Evolutionary conservation across 2,113 vertebrate species (phyloP).

Genomic region (Cepphus grylle): DNA sequence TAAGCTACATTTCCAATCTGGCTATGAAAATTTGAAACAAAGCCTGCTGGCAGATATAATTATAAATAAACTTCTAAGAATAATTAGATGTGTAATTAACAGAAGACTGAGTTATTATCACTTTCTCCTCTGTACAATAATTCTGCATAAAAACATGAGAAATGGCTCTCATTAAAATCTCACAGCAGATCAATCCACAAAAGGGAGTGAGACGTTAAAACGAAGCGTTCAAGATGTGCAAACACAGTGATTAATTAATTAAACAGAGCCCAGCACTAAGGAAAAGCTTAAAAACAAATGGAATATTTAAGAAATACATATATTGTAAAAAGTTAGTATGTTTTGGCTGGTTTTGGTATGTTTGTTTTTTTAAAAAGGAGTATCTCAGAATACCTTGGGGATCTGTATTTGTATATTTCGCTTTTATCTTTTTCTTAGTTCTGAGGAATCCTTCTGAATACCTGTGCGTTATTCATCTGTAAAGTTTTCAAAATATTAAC

Average conservation of each 20-base stretch:
- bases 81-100: slow-evolving; percentile 66
- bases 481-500: not conserved
- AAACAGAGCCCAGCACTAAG: not conserved
- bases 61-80: slow-evolving; percentile 62
- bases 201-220: not conserved
- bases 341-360: not conserved
- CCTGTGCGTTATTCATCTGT: not conserved
- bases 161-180: slow-evolving; percentile 50
- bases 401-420: not conserved
- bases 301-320: not conserved
- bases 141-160: slow-evolving; percentile 23
- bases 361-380: not conserved
- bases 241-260: not conserved
- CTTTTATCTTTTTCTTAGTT: not conserved
- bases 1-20: slow-evolving; percentile 31
- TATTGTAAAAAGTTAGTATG: not conserved
- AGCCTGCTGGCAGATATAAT: slow-evolving; percentile 15
- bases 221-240: not conserved
- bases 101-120: slow-evolving; percentile 37
- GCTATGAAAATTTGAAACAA: slow-evolving; percentile 42
- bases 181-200: not conserved
- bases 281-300: not conserved
- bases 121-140: not conserved
- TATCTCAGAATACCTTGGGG: not conserved
- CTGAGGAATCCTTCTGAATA: not conserved